Evolutionary conservation across 2,113 vertebrate genomes (phyloP).

Genomic region (Zosterops lateralis): DNA sequence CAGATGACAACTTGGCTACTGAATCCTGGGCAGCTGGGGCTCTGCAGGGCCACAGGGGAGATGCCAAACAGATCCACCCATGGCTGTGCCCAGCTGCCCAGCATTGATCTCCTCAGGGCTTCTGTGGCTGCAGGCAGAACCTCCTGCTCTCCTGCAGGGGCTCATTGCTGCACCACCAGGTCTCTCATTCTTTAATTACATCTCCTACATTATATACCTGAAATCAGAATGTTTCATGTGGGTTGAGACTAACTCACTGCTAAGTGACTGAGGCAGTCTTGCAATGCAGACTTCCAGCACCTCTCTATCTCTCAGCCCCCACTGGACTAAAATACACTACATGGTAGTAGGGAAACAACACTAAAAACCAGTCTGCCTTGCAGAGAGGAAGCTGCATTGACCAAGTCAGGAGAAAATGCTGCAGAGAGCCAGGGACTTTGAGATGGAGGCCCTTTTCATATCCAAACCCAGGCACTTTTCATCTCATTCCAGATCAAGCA

Average conservation of each 20-base stretch:
- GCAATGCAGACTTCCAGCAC: background rate
- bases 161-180: rapidly evolving
- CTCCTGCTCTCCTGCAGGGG: background rate
- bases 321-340: background rate
- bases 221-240: background rate
- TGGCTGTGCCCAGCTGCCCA: background rate
- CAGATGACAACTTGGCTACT: background rate
- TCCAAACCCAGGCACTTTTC: background rate
- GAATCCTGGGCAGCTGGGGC: background rate
- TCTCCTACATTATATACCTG: background rate
- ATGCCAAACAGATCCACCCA: rapidly evolving
- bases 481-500: background rate
- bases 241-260: background rate
- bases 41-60: background rate
- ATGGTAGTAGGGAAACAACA: background rate
- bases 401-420: background rate
- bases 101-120: background rate
- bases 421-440: background rate
- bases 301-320: background rate
- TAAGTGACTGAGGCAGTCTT: background rate
- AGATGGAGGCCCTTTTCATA: background rate
- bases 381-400: background rate
- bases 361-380: background rate
- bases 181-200: background rate
- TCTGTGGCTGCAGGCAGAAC: background rate